Evolutionary conservation across 2,113 vertebrate species (phyloP), one percentile per base, ranked within the genome.

Genomic region (Dinomys branickii): DNA sequence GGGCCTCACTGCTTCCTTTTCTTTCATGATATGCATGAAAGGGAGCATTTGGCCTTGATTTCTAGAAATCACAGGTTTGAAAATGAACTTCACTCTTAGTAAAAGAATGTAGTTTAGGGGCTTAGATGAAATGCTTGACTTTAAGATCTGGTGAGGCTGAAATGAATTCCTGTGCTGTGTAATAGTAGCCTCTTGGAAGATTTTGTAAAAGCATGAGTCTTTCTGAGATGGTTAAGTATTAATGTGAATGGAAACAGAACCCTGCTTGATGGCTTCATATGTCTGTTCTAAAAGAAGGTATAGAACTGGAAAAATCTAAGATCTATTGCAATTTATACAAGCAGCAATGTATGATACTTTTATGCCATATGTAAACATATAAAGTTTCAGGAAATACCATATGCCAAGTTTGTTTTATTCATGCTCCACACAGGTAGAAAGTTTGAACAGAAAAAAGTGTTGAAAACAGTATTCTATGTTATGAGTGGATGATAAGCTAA

Each of bases 361-460:
- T 67, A 71, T 81, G 41, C 30, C 3, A 33, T 1, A 1, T 59
- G 22, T 80, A 94, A 94, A 87, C 24, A 88, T 90, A 56, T 30
- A 77, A 41, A 59, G 56, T n/a, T 85, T 92, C 69, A 94, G 77
- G n/a, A 94, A 87, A 38, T 84, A 44, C 44, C 61, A 77, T 61
- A 85, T 91, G 83, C 41, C 56, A 85, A 47, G 30, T 54, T 93
- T 94, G 26, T 91, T 95, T 92, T 89, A 35, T 47, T 96, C 47
- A 82, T 92, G 61, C 7, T 93, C 50, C 73, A 69, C 30, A 59
- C 22, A 94, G 67, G 84, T 88, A 8, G 92, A 92, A 90, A 19
- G 59, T 26, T 81, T 83, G 69, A 84, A 81, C 86, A 91, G 47
- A 69, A 80, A 92, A 71, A 84, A 67, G 7, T 3, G 7, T 0